phyloP scores from a whole-genome alignment of 2,113 vertebrate genomes.

The Thoracochromis brauschi region DNA sequence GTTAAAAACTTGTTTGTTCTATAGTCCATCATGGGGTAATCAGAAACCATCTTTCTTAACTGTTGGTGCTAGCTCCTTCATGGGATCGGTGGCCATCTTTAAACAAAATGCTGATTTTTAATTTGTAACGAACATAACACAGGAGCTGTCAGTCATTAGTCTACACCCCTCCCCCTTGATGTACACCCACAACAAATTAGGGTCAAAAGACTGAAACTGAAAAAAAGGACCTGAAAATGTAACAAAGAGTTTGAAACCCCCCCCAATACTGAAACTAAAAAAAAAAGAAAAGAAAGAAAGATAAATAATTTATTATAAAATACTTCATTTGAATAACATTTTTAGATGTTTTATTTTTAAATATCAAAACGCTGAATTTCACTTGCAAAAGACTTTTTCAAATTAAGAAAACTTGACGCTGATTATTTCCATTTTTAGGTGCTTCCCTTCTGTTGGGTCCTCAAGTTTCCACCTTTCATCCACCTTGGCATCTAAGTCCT shows the following conservation, averaged over 20 bases:
- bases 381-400: background rate
- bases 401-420: background rate
- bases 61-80: background rate
- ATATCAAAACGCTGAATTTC: background rate
- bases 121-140: background rate
- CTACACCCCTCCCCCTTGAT: background rate
- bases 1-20: background rate
- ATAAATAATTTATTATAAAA: background rate
- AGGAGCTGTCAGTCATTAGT: background rate
- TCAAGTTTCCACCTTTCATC: background rate
- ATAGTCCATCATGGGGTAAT: background rate
- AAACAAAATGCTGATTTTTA: background rate
- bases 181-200: background rate
- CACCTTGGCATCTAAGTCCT: background rate
- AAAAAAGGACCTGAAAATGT: background rate
- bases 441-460: background rate
- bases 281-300: background rate
- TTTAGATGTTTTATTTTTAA: background rate
- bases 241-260: background rate
- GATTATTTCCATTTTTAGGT: background rate
- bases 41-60: background rate
- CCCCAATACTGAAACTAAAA: background rate
- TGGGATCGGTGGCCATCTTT: background rate
- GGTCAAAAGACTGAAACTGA: background rate
- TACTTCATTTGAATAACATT: background rate